Evolutionary conservation across 2,797 vertebrate species (phyloP).

Genomic region (Chiroxiphia lanceolata): DNA sequence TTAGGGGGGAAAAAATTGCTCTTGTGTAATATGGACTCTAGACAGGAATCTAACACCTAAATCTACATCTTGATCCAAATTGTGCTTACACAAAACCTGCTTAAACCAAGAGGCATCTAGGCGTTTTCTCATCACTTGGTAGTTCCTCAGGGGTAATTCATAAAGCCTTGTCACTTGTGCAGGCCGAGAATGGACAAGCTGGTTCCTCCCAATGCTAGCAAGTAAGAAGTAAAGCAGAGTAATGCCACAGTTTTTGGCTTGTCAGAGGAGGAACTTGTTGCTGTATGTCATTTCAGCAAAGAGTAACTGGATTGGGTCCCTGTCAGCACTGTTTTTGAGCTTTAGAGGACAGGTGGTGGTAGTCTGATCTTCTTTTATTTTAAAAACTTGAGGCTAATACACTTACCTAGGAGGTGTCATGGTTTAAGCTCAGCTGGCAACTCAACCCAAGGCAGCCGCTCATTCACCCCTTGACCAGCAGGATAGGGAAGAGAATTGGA

Average conservation of each 20-base stretch:
- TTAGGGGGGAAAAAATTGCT: neutral
- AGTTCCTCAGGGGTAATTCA: neutral
- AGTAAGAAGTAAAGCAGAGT: neutral
- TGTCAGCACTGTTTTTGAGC: neutral
- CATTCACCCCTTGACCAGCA: neutral
- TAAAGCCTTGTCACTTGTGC: neutral
- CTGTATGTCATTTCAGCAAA: neutral
- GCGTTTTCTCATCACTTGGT: neutral
- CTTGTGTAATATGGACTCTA: neutral
- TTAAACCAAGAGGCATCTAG: neutral
- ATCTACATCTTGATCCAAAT: neutral
- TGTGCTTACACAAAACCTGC: neutral
- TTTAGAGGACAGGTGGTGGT: neutral
- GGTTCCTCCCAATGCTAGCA: neutral
- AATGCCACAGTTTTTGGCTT: neutral
- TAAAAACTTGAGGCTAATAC: neutral
- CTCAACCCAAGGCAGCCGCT: neutral
- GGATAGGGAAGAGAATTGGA: neutral
- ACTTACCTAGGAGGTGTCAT: neutral
- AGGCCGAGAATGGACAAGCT: neutral
- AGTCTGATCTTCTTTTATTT: neutral
- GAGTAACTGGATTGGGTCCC: neutral
- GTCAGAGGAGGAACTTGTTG: neutral
- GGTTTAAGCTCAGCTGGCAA: neutral
- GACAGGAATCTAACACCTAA: neutral